phyloP scores from a whole-genome alignment of 2,797 vertebrate species.

The Danio jaintianensis region DNA sequence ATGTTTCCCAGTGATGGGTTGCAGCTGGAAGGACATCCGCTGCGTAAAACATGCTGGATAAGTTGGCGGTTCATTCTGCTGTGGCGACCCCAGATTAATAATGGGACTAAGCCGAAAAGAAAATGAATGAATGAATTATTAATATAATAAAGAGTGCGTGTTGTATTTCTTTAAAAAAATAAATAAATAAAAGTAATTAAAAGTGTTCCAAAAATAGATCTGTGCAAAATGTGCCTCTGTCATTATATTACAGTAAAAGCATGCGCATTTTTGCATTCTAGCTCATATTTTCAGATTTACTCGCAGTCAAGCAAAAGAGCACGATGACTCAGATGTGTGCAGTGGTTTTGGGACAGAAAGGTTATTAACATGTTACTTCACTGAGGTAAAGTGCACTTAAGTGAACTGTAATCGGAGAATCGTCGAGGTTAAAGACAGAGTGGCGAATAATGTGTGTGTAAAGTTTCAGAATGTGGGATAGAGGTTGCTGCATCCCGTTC shows the following conservation, averaged over 20 bases:
- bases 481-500: constrained; percentile 72
- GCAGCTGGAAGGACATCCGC: too few relatives aligned
- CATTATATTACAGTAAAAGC: constrained; percentile 30
- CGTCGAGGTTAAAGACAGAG: constrained; percentile 1
- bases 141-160: too few relatives aligned
- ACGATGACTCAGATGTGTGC: constrained; percentile 28
- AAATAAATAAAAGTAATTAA: too few relatives aligned
- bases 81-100: too few relatives aligned
- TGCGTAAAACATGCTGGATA: too few relatives aligned
- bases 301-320: neutral
- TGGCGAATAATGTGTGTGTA: constrained; percentile 6
- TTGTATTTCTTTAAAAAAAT: too few relatives aligned
- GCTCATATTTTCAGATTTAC: constrained; percentile 32
- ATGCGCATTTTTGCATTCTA: constrained; percentile 5
- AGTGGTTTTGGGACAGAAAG: constrained; percentile 28
- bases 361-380: constrained; percentile 25
- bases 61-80: too few relatives aligned
- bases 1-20: too few relatives aligned
- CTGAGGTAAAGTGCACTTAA: constrained; percentile 15
- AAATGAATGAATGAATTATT: too few relatives aligned
- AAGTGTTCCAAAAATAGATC: constrained; percentile 15
- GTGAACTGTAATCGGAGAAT: constrained; percentile 9
- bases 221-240: neutral
- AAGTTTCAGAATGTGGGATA: constrained; percentile 58
- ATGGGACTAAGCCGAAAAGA: too few relatives aligned